Percentiles rank a stretch among this genome's conserved stretches.
Conservation (phyloP, 2,113 vertebrate species). For the Anolis sagrei region DNA sequence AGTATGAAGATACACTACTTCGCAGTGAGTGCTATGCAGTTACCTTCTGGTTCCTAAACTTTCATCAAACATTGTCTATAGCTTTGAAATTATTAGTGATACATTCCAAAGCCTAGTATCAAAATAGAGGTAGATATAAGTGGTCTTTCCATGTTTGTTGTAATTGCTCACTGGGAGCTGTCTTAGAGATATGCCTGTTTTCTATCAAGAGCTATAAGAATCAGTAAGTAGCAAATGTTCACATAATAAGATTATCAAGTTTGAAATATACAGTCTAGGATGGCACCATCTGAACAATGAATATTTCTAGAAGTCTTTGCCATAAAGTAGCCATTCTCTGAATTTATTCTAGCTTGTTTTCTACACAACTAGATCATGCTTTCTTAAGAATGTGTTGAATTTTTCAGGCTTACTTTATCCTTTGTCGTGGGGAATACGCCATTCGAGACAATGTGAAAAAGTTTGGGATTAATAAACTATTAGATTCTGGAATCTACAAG, state of each 20-base stretch:
- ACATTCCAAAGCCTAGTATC: background rate
- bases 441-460: conserved; percentile 80
- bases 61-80: background rate
- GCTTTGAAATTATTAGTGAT: background rate
- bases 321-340: background rate
- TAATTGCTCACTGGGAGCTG: background rate
- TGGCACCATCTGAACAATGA: background rate
- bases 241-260: background rate
- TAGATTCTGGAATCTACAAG: conserved; percentile 89
- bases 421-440: conserved; percentile 88
- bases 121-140: too few relatives aligned
- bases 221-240: background rate
- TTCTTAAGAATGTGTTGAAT: conserved; percentile 32
- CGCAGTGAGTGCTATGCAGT: background rate
- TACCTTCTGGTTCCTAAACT: background rate
- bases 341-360: background rate
- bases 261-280: background rate
- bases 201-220: background rate
- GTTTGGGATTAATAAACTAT: conserved; percentile 91
- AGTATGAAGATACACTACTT: background rate
- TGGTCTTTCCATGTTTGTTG: background rate
- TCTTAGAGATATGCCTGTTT: background rate
- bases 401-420: conserved; percentile 88
- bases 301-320: background rate
- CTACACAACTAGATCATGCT: background rate